Percentiles rank a stretch among this genome's conserved stretches.
phyloP scores from a whole-genome alignment of 2,797 vertebrate genomes.

The Schizopygopsis pylzovi region DNA sequence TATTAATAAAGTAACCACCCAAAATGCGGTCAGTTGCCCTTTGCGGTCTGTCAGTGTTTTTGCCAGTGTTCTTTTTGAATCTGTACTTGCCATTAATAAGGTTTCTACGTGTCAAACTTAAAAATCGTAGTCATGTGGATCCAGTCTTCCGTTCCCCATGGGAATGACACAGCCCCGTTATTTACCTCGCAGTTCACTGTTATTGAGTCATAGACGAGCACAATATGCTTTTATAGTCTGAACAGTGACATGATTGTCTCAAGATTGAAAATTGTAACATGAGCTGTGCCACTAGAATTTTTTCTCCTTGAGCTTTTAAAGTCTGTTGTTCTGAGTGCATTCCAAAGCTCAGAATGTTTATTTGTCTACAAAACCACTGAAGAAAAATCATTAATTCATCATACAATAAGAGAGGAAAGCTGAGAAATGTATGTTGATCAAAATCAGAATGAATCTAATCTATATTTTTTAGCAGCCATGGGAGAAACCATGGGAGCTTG shows the following conservation, averaged over 20 bases:
- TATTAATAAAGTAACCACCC: conserved; percentile 49
- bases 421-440: not conserved
- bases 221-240: conserved; percentile 22
- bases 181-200: conserved; percentile 31
- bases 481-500: not conserved
- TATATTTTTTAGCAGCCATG: not conserved
- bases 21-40: conserved; percentile 31
- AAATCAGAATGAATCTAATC: not conserved
- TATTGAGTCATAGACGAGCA: conserved; percentile 23
- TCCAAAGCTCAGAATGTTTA: conserved; percentile 11
- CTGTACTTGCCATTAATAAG: conserved; percentile 42
- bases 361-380: conserved; percentile 2
- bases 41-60: conserved; percentile 37
- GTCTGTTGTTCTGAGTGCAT: conserved; percentile 20
- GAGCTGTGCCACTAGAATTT: not conserved
- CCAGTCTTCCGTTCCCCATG: conserved; percentile 2
- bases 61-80: conserved; percentile 25
- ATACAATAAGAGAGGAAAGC: not conserved
- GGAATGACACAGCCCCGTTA: conserved; percentile 30
- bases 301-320: conserved; percentile 10
- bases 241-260: conserved; percentile 17
- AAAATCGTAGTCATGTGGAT: conserved; percentile 29
- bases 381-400: not conserved
- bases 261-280: not conserved
- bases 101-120: conserved; percentile 17